phyloP scores from a whole-genome alignment of 1,140 invertebrate species.

The Nasonia longicornis region DNA sequence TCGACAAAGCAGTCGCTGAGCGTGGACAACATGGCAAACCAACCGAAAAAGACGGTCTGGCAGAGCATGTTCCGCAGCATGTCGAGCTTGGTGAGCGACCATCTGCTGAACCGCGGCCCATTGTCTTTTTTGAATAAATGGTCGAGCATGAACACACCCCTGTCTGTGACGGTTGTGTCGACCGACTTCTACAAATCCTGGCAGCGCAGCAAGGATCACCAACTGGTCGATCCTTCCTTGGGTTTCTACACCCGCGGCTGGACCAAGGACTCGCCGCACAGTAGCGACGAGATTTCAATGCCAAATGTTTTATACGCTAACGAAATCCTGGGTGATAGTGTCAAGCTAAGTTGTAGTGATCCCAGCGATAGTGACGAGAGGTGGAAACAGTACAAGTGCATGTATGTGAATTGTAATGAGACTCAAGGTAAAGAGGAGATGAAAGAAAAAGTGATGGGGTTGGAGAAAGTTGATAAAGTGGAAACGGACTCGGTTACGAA shows the following conservation, averaged over 20 bases:
- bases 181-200: slow-evolving; percentile 52
- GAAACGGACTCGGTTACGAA: neutral
- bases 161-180: slow-evolving; percentile 57
- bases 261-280: slow-evolving; percentile 2
- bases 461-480: neutral
- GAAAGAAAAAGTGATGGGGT: neutral
- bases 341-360: slow-evolving; percentile 28
- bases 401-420: slow-evolving; percentile 37
- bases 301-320: slow-evolving; percentile 39
- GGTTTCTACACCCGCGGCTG: neutral
- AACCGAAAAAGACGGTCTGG: slow-evolving; percentile 49
- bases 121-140: slow-evolving; percentile 45
- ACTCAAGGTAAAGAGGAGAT: neutral
- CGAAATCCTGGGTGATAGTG: slow-evolving; percentile 38
- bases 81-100: slow-evolving; percentile 50
- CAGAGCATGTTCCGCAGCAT: slow-evolving; percentile 50
- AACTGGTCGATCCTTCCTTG: neutral
- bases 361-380: slow-evolving; percentile 35
- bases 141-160: slow-evolving; percentile 49
- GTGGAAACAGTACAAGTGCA: slow-evolving; percentile 43
- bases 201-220: slow-evolving; percentile 45
- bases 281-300: slow-evolving; percentile 7
- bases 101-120: slow-evolving; percentile 48
- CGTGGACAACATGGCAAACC: slow-evolving; percentile 10
- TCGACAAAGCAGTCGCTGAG: slow-evolving; percentile 44